These are phyloP conservation scores for Tetrapedia diversipes DNA, from an alignment of 2,888 invertebrate genomes.

Conservation along the genomic window DNA sequence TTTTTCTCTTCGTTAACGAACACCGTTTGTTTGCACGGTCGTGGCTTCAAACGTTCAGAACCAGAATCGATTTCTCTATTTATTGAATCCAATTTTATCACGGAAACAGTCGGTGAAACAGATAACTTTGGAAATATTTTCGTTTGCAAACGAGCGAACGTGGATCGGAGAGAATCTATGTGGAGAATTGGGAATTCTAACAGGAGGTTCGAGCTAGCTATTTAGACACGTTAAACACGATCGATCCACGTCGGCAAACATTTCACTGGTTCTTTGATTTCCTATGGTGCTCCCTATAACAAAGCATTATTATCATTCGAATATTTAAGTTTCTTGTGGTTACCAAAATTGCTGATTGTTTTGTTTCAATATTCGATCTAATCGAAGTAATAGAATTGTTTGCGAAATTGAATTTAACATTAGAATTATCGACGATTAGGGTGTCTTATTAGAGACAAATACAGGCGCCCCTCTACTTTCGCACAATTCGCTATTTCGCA, in stretches of 20 bases:
- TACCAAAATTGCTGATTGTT: too few relatives aligned
- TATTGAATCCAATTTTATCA: background rate
- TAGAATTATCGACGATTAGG: too few relatives aligned
- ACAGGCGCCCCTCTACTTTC: too few relatives aligned
- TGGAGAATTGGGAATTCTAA: background rate
- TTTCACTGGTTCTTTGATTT: background rate
- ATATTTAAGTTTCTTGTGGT: constrained; percentile 1
- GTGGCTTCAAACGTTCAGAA: too few relatives aligned
- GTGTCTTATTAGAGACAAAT: too few relatives aligned
- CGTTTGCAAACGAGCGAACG: background rate
- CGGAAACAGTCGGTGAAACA: background rate
- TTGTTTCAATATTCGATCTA: too few relatives aligned
- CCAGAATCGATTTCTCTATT: background rate
- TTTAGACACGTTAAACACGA: constrained; percentile 26
- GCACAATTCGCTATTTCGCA: too few relatives aligned
- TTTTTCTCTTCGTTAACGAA: too few relatives aligned
- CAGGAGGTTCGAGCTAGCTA: background rate
- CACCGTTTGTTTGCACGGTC: too few relatives aligned
- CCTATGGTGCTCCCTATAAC: background rate
- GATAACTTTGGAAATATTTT: background rate
- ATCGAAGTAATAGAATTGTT: too few relatives aligned
- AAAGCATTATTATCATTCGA: background rate
- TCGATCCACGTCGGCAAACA: constrained; percentile 3
- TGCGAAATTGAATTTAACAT: too few relatives aligned
- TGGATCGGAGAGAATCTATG: background rate